phyloP scores from a whole-genome alignment of 2,113 vertebrate species.

The Pterophyllum scalare region DNA sequence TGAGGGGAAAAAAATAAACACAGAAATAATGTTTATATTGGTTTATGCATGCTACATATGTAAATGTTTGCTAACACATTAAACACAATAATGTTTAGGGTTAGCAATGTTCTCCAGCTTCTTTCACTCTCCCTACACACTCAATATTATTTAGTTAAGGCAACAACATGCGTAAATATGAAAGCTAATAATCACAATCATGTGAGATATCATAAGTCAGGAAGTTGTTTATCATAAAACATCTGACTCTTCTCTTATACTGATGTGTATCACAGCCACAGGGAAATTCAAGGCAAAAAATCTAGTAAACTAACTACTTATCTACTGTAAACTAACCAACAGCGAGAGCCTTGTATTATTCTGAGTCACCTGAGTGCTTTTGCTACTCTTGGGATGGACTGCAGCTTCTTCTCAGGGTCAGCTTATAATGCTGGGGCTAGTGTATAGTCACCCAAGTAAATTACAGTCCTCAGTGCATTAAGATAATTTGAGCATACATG shows the following conservation, averaged over 20 bases:
- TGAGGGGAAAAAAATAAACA: neutral
- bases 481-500: neutral
- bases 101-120: neutral
- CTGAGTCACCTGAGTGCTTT: conserved; percentile 9
- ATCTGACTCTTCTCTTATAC: neutral
- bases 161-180: neutral
- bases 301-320: no score
- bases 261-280: neutral
- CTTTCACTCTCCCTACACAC: neutral
- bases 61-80: neutral
- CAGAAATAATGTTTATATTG: neutral
- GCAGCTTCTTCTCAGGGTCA: conserved; percentile 6
- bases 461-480: neutral
- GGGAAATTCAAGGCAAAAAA: neutral
- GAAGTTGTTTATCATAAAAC: neutral
- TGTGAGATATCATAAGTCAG: neutral
- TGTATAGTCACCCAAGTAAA: neutral
- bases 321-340: neutral
- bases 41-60: neutral
- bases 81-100: neutral
- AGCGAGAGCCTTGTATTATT: neutral
- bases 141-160: neutral
- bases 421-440: neutral
- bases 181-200: neutral
- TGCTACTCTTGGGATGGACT: neutral